phyloP scores from a whole-genome alignment of 2,113 vertebrate genomes.

The Callopanchax toddi region DNA sequence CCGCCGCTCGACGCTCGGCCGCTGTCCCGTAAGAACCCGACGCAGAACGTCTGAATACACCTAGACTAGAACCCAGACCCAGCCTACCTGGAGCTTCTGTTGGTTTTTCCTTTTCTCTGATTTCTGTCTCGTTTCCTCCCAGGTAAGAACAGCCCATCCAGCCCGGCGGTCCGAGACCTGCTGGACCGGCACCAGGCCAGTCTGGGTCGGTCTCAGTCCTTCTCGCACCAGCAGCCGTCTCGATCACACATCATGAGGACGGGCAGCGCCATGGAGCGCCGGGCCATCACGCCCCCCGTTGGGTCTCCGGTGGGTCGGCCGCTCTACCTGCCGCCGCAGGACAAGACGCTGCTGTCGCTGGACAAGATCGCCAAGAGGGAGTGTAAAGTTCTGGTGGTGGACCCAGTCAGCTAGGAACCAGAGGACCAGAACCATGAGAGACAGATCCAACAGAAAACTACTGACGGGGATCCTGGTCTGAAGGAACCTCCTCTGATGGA shows the following conservation, averaged over 20 bases:
- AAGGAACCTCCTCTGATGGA: background rate
- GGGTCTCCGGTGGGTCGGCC: slow-evolving; percentile 90
- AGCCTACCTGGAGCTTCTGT: too few relatives aligned
- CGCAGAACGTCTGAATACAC: too few relatives aligned
- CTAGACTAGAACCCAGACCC: too few relatives aligned
- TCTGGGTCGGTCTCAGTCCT: slow-evolving; percentile 92
- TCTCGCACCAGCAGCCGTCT: slow-evolving; percentile 93
- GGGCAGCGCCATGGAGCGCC: slow-evolving; percentile 92
- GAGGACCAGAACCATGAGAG: too few relatives aligned
- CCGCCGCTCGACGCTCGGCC: slow-evolving; percentile 87
- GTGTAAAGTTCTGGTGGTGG: slow-evolving; percentile 92
- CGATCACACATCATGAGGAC: slow-evolving; percentile 94
- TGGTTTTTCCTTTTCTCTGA: too few relatives aligned
- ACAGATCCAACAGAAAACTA: too few relatives aligned
- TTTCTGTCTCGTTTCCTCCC: background rate
- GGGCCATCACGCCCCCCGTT: slow-evolving; percentile 91
- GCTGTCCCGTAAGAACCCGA: slow-evolving; percentile 79
- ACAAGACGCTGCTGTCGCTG: slow-evolving; percentile 86
- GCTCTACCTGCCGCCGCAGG: slow-evolving; percentile 88
- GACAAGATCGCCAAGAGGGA: slow-evolving; percentile 97
- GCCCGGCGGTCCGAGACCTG: slow-evolving; percentile 89
- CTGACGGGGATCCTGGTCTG: background rate
- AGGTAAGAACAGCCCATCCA: slow-evolving; percentile 88
- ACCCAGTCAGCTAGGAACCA: slow-evolving; percentile 73
- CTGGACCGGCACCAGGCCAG: slow-evolving; percentile 80